A percentile compares a stretch with the other conserved stretches of the same genome.
Conservation (phyloP, 2,888 invertebrate species). For the Cryptocheilus praepositus region DNA sequence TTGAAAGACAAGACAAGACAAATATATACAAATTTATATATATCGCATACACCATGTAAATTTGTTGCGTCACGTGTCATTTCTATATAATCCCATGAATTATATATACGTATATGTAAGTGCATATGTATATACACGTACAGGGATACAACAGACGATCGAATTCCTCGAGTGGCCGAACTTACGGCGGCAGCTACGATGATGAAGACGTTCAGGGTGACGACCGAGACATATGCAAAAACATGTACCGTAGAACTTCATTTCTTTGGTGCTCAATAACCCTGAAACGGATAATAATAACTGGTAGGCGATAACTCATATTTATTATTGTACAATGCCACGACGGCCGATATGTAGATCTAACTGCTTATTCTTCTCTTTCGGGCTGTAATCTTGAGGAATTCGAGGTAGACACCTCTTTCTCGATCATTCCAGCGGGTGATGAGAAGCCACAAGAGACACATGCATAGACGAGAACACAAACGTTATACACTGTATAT, state of each 20-base stretch:
- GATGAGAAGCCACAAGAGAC: no score
- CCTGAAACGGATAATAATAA: slow-evolving; percentile 37
- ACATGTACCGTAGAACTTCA: no score
- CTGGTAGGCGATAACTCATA: neutral
- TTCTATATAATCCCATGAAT: neutral
- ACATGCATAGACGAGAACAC: no score
- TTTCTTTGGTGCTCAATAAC: slow-evolving; percentile 38
- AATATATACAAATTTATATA: neutral
- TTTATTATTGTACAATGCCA: no score
- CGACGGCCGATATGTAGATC: no score
- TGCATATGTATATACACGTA: no score
- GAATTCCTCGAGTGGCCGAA: slow-evolving; percentile 44
- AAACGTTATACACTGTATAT: neutral
- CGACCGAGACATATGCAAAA: no score
- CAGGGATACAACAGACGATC: slow-evolving; percentile 9
- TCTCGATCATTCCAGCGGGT: neutral
- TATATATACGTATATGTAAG: no score
- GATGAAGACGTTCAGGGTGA: no score
- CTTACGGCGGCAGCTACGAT: slow-evolving; percentile 15
- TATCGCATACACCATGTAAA: no score
- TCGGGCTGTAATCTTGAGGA: neutral
- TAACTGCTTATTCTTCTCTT: neutral
- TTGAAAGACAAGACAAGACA: slow-evolving; percentile 9
- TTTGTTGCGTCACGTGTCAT: neutral
- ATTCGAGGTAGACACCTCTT: slow-evolving; percentile 1